Base-by-base conservation (phyloP, 2,888 invertebrate species). In the Lutraria lutraria region DNA sequence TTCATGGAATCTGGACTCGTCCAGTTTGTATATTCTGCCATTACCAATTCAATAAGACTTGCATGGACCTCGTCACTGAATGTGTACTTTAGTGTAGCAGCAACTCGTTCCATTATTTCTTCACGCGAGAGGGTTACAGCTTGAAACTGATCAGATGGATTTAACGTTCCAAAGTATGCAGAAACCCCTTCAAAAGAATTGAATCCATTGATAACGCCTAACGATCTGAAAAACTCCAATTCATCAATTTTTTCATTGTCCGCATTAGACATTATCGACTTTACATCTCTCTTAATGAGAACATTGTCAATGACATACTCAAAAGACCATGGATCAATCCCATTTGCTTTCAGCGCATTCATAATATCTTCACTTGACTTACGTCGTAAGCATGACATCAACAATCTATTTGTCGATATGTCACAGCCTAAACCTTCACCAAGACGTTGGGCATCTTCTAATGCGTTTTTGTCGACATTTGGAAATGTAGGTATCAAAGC, bases 1-100 rank as follows among this genome's bases (percentile, higher is more conserved):
- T 80, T 43, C 12, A 34, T 16, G 13, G 76, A 34, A 63, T 83
- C 52, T 12, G 89, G 89, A 53, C 53, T 52, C 4, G 43, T 31
- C 89, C 89, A 89, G 89, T 79, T 68, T 29, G 83, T 83, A 43
- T 89, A 89, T 16, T 89, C 82, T 21, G 83, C 43, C 25, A 43
- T 29, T n/a, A 86, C 80, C 15, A 88, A 8, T 19, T 56, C 15
- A 54, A 81, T 56, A 4, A 81, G 4, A 56, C 56, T 53, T 53
- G 10, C 53, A 53, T 81, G 53, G 2, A 53, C 25, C 29, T 16
- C 16, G 54, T 31, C 25, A 12, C 16, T 10, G 6, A 0, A 21
- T 29, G 4, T 31, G 29, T 19, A 54, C 13, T 2, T 6, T n/a
- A 72, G 31, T 72, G 13, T 72, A 72, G 2, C 13, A n/a, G 4